A percentile compares a stretch with the other conserved stretches of the same genome.
Conservation (phyloP, 2,888 invertebrate species). For the Ophion obscuratus region DNA sequence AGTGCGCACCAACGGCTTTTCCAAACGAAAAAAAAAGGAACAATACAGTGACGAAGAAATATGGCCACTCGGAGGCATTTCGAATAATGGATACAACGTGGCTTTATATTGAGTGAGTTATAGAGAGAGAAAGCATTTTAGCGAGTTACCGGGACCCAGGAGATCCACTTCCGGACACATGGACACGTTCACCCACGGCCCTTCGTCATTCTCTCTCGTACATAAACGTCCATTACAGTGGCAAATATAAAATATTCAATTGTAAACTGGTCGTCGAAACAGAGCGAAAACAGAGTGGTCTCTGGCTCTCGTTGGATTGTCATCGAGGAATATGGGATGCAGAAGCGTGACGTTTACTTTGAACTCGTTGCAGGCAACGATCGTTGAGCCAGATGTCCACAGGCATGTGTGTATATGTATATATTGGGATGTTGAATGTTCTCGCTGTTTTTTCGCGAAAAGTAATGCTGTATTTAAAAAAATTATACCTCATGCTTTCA, state of each 20-base stretch:
- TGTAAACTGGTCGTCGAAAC: conserved; percentile 5
- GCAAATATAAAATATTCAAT: conserved; percentile 38
- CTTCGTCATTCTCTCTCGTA: conserved; percentile 23
- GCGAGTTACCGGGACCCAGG: not conserved
- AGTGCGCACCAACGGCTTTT: not conserved
- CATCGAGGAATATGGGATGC: not conserved
- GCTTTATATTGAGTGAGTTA: conserved; percentile 10
- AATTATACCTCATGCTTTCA: no score
- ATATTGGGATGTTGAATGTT: no score
- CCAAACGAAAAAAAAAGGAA: conserved; percentile 22
- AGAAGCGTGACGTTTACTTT: not conserved
- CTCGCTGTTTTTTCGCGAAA: no score
- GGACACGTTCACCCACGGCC: not conserved
- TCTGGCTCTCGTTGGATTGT: not conserved
- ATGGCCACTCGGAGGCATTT: conserved; percentile 69
- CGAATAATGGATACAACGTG: conserved; percentile 49
- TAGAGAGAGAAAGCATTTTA: not conserved
- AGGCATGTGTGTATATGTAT: not conserved
- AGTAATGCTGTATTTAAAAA: no score
- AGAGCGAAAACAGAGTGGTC: not conserved
- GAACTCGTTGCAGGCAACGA: not conserved
- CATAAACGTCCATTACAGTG: conserved; percentile 46
- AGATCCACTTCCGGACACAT: conserved; percentile 14
- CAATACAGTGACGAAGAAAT: conserved; percentile 1
- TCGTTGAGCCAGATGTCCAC: not conserved